Evolutionary conservation across 2,113 vertebrate genomes (phyloP).

Genomic region (Reinhardtius hippoglossoides): DNA sequence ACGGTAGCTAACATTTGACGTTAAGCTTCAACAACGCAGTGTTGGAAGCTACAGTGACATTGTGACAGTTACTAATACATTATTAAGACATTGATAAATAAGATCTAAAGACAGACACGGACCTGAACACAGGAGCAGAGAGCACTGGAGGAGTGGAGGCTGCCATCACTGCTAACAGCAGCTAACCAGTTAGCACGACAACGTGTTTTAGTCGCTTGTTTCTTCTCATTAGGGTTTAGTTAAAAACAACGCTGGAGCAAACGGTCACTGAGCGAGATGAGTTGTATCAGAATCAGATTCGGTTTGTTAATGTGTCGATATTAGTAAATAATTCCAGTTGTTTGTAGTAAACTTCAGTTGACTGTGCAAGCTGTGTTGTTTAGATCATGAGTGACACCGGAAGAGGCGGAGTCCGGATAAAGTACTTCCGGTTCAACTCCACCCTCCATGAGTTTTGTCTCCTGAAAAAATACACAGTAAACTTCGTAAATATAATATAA

Average conservation of each 20-base stretch:
- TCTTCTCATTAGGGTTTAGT: background rate
- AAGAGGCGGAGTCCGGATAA: background rate
- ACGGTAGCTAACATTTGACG: too few relatives aligned
- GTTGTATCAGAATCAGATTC: rapidly evolving
- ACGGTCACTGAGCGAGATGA: rapidly evolving
- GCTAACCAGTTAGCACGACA: conserved; percentile 5
- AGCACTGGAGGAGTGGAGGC: conserved; percentile 15
- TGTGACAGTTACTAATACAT: too few relatives aligned
- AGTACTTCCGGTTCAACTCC: conserved; percentile 38
- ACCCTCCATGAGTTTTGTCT: background rate
- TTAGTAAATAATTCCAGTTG: background rate
- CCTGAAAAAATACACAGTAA: too few relatives aligned
- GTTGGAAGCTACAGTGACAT: too few relatives aligned
- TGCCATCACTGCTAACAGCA: conserved; percentile 55
- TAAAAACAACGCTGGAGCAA: background rate
- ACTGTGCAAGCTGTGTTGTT: background rate
- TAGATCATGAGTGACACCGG: background rate
- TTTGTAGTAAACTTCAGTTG: background rate
- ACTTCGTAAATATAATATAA: too few relatives aligned
- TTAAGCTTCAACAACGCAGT: too few relatives aligned
- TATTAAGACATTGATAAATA: background rate
- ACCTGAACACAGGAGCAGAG: conserved; percentile 59
- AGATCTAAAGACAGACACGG: background rate
- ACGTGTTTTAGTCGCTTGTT: background rate
- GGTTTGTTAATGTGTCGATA: rapidly evolving